Base-by-base conservation (phyloP, 2,888 invertebrate genomes). In the Agonopterix heracliana region DNA sequence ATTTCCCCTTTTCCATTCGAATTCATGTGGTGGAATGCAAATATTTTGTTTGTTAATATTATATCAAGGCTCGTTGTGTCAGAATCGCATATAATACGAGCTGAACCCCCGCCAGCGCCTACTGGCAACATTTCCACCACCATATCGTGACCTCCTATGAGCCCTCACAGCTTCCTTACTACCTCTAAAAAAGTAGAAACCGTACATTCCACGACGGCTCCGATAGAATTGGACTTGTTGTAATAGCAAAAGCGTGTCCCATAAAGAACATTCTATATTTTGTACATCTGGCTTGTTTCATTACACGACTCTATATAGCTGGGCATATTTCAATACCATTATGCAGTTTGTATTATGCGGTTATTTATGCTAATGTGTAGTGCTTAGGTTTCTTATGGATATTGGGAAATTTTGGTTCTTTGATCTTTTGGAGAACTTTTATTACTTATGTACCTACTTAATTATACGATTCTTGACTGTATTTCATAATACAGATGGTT, bases 221-320 rank as follows among this genome's bases (percentile, higher is more conserved):
- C 66, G 56, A 50, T 59, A 54, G 73, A 66, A 72, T 64, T 81
- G 80, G 80, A 58, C 71, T 58, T 58, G 56, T 63, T 71, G 69
- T 81, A 80, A 81, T 78, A 80, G 78, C 77, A 63, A 78, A 81
- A 81, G 76, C 79, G 74, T 81, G 82, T 80, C 74, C 68, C 78
- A 80, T 81, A 82, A 81, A 81, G 81, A 80, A 81, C 78, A 77
- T 78, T 75, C 72, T 75, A 75, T 81, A 76, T 80, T 78, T 76
- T 77, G 76, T 78, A 79, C 80, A 80, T 81, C 80, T 79, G 80
- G 79, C 74, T 78, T 80, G 76, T 81, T 81, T 81, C 81, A 81
- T 81, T 78, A 78, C 70, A 65, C 64, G 61, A 55, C 54, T 61
- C 43, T 17, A 57, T 17, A 57, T 60, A 63, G 63, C 52, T 53